Evolutionary conservation across 2,888 invertebrate species (phyloP).

Genomic region (Timema podura): DNA sequence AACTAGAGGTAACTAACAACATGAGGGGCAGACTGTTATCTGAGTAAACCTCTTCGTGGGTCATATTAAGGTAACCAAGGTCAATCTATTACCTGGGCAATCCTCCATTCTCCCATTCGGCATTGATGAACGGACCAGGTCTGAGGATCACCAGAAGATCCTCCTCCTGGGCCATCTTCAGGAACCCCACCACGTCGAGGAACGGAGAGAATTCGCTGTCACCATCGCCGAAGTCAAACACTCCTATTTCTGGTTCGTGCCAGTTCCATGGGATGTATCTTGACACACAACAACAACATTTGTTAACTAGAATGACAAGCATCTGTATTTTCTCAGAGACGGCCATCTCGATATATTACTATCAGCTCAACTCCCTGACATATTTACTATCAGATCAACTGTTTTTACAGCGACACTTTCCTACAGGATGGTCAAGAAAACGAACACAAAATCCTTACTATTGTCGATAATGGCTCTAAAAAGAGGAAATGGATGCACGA

Average conservation of each 20-base stretch:
- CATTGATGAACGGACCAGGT: constrained; percentile 53
- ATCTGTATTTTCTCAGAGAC: no score
- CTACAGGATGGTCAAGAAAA: no score
- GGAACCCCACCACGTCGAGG: constrained; percentile 41
- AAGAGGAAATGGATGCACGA: no score
- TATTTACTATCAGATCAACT: neutral
- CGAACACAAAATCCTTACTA: no score
- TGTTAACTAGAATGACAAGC: no score
- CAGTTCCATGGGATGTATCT: constrained; percentile 46
- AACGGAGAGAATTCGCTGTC: constrained; percentile 39
- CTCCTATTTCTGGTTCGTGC: constrained; percentile 42
- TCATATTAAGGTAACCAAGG: neutral
- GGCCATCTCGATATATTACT: neutral
- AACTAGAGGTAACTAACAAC: neutral
- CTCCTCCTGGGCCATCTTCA: constrained; percentile 45
- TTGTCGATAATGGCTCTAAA: no score
- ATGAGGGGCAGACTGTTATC: no score
- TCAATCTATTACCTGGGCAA: constrained; percentile 25
- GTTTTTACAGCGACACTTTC: no score
- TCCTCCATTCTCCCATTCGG: constrained; percentile 49
- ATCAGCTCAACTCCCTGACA: neutral
- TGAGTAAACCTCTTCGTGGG: no score
- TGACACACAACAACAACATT: no score
- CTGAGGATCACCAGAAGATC: constrained; percentile 49
- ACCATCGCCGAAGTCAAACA: constrained; percentile 43